Evolutionary conservation across 2,888 invertebrate genomes (phyloP), one percentile per base, ranked within the genome.

Genomic region (Neuroscelio doddi): DNA sequence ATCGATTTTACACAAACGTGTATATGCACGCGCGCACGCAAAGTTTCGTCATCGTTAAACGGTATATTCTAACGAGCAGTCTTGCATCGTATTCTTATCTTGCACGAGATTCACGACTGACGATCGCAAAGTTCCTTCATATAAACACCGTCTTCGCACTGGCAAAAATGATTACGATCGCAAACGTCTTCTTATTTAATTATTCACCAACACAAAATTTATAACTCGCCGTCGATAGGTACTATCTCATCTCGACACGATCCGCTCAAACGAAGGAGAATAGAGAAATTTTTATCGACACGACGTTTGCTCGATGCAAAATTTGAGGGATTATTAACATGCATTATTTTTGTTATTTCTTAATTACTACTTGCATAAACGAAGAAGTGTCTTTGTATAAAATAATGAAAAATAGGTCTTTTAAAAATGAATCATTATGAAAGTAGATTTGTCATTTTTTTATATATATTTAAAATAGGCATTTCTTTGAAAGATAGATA

Each of bases 31-130:
- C 46, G 34, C 34, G 56, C 61, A 65, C 61, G 65, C 65, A 5
- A 52, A 59, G 26, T 65, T 65, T 65, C 50, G 42, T 59, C 64
- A 56, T 57, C 36, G 53, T 30, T 50, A 49, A 57, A 49, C 49
- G 39, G 17, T 17, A 45, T 34, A 32, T 24, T 47, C 57, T 65
- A 65, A 65, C 56, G 64, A 65, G 59, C 30, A 32, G 24, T 14
- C 27, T 21, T 21, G 3, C 5, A 5, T 21, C 21, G n/a, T 38
- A 38, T 38, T 39, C 45, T 65, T 61, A 65, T 65, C 61, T 65
- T 56, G 49, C 49, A 41, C 38, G 44, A 51, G 65, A 61, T 61
- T 57, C 59, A 61, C 61, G 65, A 61, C 44, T 47, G 56, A 55
- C 39, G 58, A 58, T 58, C 53, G 27, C 26, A 39, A 58, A 39